Base-by-base conservation (phyloP, 2,113 vertebrate species). In the Bujurquina vittata region DNA sequence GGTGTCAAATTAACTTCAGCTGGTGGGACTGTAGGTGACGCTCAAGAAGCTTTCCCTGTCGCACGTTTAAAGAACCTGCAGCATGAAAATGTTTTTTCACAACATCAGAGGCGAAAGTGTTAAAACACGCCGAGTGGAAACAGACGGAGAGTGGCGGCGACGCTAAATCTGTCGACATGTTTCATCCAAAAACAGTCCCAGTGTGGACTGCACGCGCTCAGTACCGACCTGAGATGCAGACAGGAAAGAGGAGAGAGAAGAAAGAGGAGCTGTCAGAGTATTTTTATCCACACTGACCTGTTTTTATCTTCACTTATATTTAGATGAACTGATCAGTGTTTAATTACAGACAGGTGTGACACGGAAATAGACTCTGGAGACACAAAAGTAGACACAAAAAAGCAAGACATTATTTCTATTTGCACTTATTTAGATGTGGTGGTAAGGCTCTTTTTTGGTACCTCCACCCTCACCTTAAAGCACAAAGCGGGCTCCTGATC, bases 221-320 rank as follows among this genome's bases (percentile, higher is more conserved):
- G 76, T 72, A 43, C 23, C 1, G 26, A 79, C 81, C 81, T 23
- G 58, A 75, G 43, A 52, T 20, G 18, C 58, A 80, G 37, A 23
- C 59, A 31, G 49, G 57, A 52, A 14, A 61, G 33, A 56, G 46
- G 61, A 23, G 62, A 40, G 37, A 10, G 4, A 79, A 43, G 12
- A 40, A 23, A 52, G 40, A 55, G 40, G 11, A 62, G 76, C 79
- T 72, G 88, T 87, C 88, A 79, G 74, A 58, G 58, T 86, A 84
- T 87, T 87, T 84, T 75, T 88, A 87, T 75, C 78, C 72, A 61
- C 75, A 18, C 4, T 5, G 2, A 79, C 26, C 63, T 55, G 17
- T 31, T 11, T 77, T 80, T 55, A 69, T 75, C 72, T 49, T 23
- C n/a, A 40, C 31, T 85, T 87, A 83, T 80, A 87, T 87, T 88